phyloP scores from a whole-genome alignment of 2,113 vertebrate species.

The Bettongia penicillata region DNA sequence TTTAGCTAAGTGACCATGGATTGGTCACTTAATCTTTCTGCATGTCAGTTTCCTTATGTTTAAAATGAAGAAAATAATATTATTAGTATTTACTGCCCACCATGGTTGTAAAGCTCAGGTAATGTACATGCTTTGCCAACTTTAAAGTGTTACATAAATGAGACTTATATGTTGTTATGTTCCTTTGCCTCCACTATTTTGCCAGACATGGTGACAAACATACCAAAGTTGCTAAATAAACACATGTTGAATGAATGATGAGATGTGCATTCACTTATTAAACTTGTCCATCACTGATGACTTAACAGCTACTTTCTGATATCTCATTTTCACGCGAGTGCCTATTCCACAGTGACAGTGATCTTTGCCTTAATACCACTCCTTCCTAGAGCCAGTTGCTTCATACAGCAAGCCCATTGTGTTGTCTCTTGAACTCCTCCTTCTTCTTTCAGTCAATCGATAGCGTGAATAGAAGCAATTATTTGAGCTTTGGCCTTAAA shows the following conservation, averaged over 20 bases:
- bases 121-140: neutral
- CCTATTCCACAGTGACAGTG: neutral
- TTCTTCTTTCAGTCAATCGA: slow-evolving; percentile 55
- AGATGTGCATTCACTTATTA: neutral
- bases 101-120: neutral
- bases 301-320: neutral
- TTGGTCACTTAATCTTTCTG: neutral
- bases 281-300: neutral
- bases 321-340: slow-evolving; percentile 17
- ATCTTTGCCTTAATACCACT: neutral
- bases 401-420: slow-evolving; percentile 65
- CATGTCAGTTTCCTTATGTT: neutral
- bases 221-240: neutral
- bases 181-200: neutral
- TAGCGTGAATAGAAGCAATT: slow-evolving; percentile 78
- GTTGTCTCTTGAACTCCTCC: slow-evolving; percentile 61
- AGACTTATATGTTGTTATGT: neutral
- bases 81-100: neutral
- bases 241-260: neutral
- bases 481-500: slow-evolving; percentile 72
- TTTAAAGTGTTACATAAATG: neutral
- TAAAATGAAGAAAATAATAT: neutral
- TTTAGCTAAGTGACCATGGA: neutral
- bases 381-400: slow-evolving; percentile 59
- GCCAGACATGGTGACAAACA: neutral